phyloP scores from a whole-genome alignment of 2,113 vertebrate species.

The Cyanoramphus novaezelandiae region DNA sequence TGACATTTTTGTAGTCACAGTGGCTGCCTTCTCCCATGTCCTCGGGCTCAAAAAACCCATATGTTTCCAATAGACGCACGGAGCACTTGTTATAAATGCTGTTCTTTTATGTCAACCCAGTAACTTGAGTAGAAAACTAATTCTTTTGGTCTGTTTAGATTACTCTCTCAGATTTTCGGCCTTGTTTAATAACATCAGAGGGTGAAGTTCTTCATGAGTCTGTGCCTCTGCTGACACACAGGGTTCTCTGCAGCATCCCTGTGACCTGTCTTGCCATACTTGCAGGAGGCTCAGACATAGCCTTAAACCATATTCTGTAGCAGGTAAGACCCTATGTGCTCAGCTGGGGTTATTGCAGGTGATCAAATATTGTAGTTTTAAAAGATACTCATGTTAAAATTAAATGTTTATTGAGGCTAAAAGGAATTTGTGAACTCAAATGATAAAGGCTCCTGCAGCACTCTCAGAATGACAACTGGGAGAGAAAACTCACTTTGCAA shows the following conservation, averaged over 20 bases:
- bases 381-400: background rate
- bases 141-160: background rate
- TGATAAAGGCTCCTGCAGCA: background rate
- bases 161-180: background rate
- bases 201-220: background rate
- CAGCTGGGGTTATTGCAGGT: background rate
- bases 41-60: background rate
- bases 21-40: conserved; percentile 10
- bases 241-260: background rate
- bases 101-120: background rate
- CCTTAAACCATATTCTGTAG: background rate
- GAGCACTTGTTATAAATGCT: background rate
- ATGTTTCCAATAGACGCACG: background rate
- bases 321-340: background rate
- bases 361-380: background rate
- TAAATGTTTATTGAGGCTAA: background rate
- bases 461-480: background rate
- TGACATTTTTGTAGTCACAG: background rate
- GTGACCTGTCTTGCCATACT: background rate
- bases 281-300: background rate
- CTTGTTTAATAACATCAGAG: background rate
- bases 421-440: background rate
- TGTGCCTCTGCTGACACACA: background rate
- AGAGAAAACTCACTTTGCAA: background rate
- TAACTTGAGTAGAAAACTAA: background rate